Base-by-base conservation (phyloP, 2,797 vertebrate genomes). In the Amphiprion clarkii region DNA sequence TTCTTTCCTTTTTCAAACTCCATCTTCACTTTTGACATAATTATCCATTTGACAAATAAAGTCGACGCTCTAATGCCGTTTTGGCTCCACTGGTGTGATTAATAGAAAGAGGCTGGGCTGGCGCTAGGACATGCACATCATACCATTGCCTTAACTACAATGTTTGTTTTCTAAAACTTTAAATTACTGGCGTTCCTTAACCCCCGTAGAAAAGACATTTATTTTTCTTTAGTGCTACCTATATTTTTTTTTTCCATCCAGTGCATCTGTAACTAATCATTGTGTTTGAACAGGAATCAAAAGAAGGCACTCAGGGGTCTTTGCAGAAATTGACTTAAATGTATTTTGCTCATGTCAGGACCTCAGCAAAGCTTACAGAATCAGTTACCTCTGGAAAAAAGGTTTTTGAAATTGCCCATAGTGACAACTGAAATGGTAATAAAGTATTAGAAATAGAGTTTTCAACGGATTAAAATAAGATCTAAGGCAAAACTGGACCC, bases 11-110 rank as follows among this genome's bases (percentile, higher is more conserved):
- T 83, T 81, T 86, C 64, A 88, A 71, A 81, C 88, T 90, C 84
- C 81, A 80, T 89, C 87, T 85, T 88, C 70, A 79, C 84, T 79
- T 86, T 87, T 39, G 36, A 85, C 70, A 71, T 83, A 83, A 88
- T 86, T 88, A 85, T 84, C 81, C 85, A 78, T 92, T 90, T 90
- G 81, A 87, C 81, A 93, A 94, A 94, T 72, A 59, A 94, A 89
- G 80, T 52, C 3, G 2, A 70, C 78, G 85, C 78, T 91, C 84
- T 86, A 84, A 88, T 85, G 82, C 84, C 79, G 82, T 90, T 91
- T 89, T 93, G 88, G 88, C 82, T 89, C 76, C 77, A 91, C 78
- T 79, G 78, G 79, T 78, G 61, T 53, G 61, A 88, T 78, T 92
- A 94, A 90, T 78, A 79, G 76, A 89, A 90, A 84, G 87, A 91